Percentiles rank a stretch among this genome's conserved stretches.
These are phyloP conservation scores for Etheostoma spectabile DNA, from an alignment of 2,113 vertebrate genomes.

Conservation along the genomic window DNA sequence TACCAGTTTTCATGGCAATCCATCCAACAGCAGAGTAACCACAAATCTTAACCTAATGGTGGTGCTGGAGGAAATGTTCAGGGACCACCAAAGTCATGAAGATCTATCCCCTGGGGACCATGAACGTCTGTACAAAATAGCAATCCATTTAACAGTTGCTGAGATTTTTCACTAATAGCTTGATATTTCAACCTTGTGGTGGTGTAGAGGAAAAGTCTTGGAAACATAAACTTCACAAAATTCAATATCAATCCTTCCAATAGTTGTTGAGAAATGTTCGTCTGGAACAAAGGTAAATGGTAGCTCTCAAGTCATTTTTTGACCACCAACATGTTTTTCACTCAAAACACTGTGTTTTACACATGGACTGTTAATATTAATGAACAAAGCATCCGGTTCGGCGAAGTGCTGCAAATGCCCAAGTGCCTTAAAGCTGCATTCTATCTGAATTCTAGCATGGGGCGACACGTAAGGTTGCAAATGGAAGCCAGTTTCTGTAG, in stretches of 20 bases:
- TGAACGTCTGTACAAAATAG: background rate
- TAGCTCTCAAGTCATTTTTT: background rate
- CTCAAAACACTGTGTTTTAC: background rate
- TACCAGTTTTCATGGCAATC: background rate
- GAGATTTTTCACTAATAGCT: background rate
- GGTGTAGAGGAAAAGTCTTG: background rate
- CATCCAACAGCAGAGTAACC: background rate
- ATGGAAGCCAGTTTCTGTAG: no score
- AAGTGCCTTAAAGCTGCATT: no score
- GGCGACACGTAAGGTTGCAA: no score
- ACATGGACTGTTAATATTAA: no score
- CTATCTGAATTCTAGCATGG: no score
- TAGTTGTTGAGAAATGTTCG: background rate
- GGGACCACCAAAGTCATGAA: background rate
- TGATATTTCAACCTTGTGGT: background rate
- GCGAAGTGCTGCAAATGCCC: no score
- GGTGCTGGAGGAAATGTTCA: background rate
- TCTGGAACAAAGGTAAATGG: background rate
- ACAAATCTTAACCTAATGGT: background rate
- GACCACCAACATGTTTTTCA: background rate
- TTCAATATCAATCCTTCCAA: background rate
- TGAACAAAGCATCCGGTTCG: no score
- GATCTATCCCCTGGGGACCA: background rate
- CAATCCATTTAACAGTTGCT: background rate
- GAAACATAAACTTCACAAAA: background rate